A percentile compares a stretch with the other conserved stretches of the same genome.
Evolutionary conservation across 1,140 invertebrate species (phyloP).

Genomic region (Atta colombica): DNA sequence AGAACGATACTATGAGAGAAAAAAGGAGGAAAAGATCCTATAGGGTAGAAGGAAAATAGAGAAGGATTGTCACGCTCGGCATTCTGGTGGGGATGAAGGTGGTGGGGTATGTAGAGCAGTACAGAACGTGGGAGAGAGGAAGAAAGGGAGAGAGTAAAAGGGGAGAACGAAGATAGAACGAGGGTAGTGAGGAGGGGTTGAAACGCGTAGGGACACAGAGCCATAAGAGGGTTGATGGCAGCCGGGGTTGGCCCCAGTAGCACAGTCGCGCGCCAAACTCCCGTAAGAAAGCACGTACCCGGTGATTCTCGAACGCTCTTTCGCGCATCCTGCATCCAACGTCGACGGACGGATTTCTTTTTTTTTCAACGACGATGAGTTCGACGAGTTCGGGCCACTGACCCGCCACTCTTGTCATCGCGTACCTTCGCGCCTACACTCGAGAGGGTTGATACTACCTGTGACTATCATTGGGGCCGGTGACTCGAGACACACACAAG

Average conservation of each 20-base stretch:
- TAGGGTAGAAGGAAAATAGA: slow-evolving; percentile 64
- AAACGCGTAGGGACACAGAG: slow-evolving; percentile 81
- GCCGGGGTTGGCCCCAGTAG: slow-evolving; percentile 84
- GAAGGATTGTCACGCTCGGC: slow-evolving; percentile 66
- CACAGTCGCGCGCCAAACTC: slow-evolving; percentile 85
- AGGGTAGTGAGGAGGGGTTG: slow-evolving; percentile 75
- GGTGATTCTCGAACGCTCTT: slow-evolving; percentile 64
- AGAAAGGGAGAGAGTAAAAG: slow-evolving; percentile 33
- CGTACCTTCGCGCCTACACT: slow-evolving; percentile 15
- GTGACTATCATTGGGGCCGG: slow-evolving; percentile 50
- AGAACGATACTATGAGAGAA: slow-evolving; percentile 47
- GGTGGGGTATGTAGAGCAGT: slow-evolving; percentile 59
- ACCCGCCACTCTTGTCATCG: neutral
- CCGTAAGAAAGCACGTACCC: slow-evolving; percentile 80
- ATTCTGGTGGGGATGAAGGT: slow-evolving; percentile 66
- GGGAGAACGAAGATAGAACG: slow-evolving; percentile 35
- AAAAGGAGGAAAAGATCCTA: slow-evolving; percentile 28
- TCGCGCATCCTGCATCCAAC: slow-evolving; percentile 54
- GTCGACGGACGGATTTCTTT: slow-evolving; percentile 34
- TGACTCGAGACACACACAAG: slow-evolving; percentile 22
- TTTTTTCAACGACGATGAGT: slow-evolving; percentile 26
- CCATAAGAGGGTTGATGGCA: slow-evolving; percentile 84
- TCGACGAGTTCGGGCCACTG: slow-evolving; percentile 26
- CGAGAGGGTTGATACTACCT: slow-evolving; percentile 39
- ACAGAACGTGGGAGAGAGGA: slow-evolving; percentile 61